Evolutionary conservation across 2,888 invertebrate genomes (phyloP), one percentile per base, ranked within the genome.

Genomic region (Mythimna loreyi): DNA sequence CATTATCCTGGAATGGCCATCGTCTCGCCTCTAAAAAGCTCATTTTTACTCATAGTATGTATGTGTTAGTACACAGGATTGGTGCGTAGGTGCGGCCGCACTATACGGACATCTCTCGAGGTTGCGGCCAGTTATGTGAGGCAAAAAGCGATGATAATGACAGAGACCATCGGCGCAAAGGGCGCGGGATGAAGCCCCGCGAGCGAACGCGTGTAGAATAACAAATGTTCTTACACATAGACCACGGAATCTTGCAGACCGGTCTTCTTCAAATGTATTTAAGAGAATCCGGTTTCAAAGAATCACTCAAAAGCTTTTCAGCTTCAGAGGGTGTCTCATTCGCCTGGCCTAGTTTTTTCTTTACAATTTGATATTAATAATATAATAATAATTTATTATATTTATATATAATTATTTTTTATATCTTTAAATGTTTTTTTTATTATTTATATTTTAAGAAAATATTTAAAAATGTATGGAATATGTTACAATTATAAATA

Each of bases 101-200:
- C 85, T 87, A 89, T 89, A 87, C 86, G 78, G 68, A 87, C 87
- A 87, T 87, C 87, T 89, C 87, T 82, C 81, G 88, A 86, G 87
- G 89, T 86, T 91, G 92, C 83, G 93, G 91, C 89, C 90, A 89
- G 92, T 92, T 92, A 93, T 92, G 90, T 92, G 93, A 85, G 90
- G 94, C 94, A 95, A 94, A 94, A 95, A 95, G 92, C 91, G 92
- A 93, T 93, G 94, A 94, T 96, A 95, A 96, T 94, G 94, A 93
- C 93, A 91, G 87, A 92, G 91, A 89, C 91, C 92, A 92, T 92
- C 89, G 92, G 90, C 92, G 92, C 90, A 91, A 90, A 93, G 95
- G 94, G 94, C 93, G 90, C 91, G 90, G 89, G 91, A 91, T 90
- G 93, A 91, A 85, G 87, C 87, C 85, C 86, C 87, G 87, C 87